Conservation (phyloP, 2,888 invertebrate genomes). For the Diabrotica balteata region DNA sequence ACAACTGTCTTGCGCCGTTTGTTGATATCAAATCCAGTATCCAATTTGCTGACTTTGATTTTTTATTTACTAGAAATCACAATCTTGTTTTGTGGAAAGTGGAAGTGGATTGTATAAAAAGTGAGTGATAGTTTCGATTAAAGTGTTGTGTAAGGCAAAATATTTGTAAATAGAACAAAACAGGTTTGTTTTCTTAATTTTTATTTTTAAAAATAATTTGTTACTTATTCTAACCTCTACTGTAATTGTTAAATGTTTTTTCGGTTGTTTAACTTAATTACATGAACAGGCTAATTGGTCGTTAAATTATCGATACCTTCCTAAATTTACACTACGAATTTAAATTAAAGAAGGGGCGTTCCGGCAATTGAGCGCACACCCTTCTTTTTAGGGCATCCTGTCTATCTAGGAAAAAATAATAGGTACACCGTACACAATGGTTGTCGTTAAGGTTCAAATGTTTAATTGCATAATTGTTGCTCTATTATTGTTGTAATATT, state of each 20-base stretch:
- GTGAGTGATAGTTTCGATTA: background rate
- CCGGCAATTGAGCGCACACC: background rate
- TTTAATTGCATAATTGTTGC: no score
- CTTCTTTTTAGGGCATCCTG: slow-evolving; percentile 12
- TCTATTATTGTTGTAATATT: no score
- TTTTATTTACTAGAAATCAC: slow-evolving; percentile 25
- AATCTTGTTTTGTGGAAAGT: slow-evolving; percentile 9
- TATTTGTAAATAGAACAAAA: background rate
- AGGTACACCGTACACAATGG: no score
- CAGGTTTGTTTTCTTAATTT: slow-evolving; percentile 1
- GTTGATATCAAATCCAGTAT: slow-evolving; percentile 17
- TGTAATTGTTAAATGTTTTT: background rate
- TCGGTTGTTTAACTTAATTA: no score
- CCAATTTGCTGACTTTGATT: slow-evolving; percentile 1
- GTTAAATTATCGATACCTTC: no score
- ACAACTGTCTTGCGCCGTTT: slow-evolving; percentile 24
- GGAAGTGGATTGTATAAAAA: background rate
- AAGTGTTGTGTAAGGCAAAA: no score
- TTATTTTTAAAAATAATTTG: slow-evolving; percentile 1
- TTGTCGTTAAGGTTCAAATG: no score
- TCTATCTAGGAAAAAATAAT: background rate
- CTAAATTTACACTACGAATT: background rate
- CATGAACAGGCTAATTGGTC: no score
- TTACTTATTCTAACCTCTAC: slow-evolving; percentile 4
- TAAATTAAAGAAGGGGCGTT: background rate